Evolutionary conservation across 30 jellyfish, hydroid and myxozoan genomes (phyloP).

Genomic region (Aurelia aurita): DNA sequence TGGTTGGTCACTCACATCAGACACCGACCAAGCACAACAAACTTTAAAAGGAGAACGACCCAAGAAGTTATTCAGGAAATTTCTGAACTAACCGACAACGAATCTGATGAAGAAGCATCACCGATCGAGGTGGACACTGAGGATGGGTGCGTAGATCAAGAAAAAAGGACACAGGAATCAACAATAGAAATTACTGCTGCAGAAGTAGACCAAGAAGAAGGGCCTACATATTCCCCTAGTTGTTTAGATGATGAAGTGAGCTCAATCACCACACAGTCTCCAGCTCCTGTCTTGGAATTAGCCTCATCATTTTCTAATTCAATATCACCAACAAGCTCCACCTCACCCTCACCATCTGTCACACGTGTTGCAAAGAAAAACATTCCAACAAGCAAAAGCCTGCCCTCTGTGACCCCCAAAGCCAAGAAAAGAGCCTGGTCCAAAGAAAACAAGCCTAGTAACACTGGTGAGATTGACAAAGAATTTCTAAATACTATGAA

Average conservation of each 20-base stretch:
- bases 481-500: conserved; percentile 8
- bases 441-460: conserved; percentile 20
- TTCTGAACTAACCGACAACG: background rate
- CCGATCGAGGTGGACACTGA: background rate
- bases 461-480: background rate
- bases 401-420: conserved; percentile 16
- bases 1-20: conserved; percentile 15
- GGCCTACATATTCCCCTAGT: background rate
- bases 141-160: background rate
- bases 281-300: background rate
- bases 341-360: background rate
- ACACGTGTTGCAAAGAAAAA: background rate
- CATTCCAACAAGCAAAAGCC: background rate
- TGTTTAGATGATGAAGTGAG: conserved; percentile 12
- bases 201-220: conserved; percentile 7
- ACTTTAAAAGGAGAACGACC: background rate
- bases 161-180: too few species aligned
- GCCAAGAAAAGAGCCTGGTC: conserved; percentile 20
- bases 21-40: conserved; percentile 7
- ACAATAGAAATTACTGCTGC: background rate
- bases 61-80: conserved; percentile 16
- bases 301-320: background rate
- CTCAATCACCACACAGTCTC: conserved; percentile 2
- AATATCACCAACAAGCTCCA: background rate
- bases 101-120: background rate